A percentile compares a stretch with the other conserved stretches of the same genome.
Conservation (phyloP, 2,797 vertebrate genomes). For the Tarsius wallacei region DNA sequence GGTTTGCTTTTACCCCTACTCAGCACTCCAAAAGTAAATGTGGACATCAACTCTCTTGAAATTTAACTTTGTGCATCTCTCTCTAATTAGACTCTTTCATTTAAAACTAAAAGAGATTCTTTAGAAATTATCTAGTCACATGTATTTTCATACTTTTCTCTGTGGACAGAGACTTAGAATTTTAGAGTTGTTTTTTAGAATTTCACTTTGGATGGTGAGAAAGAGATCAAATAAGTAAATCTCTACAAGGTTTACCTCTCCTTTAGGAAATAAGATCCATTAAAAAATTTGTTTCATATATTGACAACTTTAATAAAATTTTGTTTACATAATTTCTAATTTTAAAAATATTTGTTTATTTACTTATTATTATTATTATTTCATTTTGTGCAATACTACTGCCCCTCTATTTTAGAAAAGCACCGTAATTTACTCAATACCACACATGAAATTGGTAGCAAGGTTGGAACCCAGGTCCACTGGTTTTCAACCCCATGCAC, state of each 20-base stretch:
- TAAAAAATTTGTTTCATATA: not conserved
- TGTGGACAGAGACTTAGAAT: not conserved
- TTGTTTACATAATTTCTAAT: not conserved
- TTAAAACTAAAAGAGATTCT: slow-evolving; percentile 1
- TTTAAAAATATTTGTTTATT: not conserved
- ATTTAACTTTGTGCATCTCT: not conserved
- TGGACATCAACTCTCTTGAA: not conserved
- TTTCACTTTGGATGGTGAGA: not conserved
- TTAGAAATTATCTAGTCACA: not conserved
- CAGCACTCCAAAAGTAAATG: not conserved
- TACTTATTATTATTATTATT: too few species aligned
- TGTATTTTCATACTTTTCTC: not conserved
- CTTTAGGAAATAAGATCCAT: slow-evolving; percentile 24
- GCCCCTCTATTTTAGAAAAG: not conserved
- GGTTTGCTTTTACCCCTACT: not conserved
- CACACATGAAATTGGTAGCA: not conserved
- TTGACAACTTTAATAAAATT: not conserved
- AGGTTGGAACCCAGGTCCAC: not conserved
- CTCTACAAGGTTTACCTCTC: not conserved
- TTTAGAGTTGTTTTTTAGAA: not conserved
- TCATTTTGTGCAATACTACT: not conserved
- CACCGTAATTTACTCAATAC: not conserved
- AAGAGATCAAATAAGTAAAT: not conserved
- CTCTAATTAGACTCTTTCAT: not conserved
- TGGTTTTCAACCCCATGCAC: not conserved